Evolutionary conservation across 2,113 vertebrate genomes (phyloP).

Genomic region (Serinus canaria): DNA sequence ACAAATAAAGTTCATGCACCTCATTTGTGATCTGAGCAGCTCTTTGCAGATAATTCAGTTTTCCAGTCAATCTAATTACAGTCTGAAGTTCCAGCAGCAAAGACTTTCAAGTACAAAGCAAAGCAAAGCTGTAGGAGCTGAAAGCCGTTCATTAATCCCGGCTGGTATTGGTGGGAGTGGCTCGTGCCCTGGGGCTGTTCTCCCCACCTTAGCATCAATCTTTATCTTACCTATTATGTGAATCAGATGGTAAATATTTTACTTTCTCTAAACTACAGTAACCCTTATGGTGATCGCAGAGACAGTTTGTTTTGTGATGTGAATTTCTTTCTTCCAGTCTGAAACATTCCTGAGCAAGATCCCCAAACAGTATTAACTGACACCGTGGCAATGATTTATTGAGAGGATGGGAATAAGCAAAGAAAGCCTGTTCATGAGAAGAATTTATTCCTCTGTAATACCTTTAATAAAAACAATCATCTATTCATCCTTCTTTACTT

Average conservation of each 20-base stretch:
- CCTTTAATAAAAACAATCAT: slow-evolving; percentile 39
- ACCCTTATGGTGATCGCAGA: neutral
- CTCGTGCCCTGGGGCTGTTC: neutral
- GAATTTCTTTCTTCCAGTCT: neutral
- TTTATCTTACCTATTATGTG: slow-evolving; percentile 25
- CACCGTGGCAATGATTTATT: neutral
- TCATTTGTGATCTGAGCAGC: slow-evolving; percentile 15
- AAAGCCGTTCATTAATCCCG: neutral
- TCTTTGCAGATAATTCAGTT: slow-evolving; percentile 50
- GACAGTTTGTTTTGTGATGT: neutral
- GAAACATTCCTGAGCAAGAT: neutral
- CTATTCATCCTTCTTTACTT: slow-evolving; percentile 33
- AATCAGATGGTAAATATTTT: slow-evolving; percentile 48
- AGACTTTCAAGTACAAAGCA: slow-evolving; percentile 58
- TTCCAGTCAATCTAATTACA: slow-evolving; percentile 59
- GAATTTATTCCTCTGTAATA: neutral
- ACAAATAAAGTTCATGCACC: slow-evolving; percentile 19
- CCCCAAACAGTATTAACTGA: neutral
- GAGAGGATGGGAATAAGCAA: slow-evolving; percentile 10
- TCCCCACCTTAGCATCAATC: slow-evolving; percentile 10
- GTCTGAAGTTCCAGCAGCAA: slow-evolving; percentile 39
- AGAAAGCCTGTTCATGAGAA: neutral
- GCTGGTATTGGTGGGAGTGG: slow-evolving; percentile 5
- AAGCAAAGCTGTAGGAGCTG: neutral
- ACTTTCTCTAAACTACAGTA: slow-evolving; percentile 31